These are phyloP conservation scores for Ailurus styani DNA, from an alignment of 2,113 vertebrate species.

Conservation along the genomic window DNA sequence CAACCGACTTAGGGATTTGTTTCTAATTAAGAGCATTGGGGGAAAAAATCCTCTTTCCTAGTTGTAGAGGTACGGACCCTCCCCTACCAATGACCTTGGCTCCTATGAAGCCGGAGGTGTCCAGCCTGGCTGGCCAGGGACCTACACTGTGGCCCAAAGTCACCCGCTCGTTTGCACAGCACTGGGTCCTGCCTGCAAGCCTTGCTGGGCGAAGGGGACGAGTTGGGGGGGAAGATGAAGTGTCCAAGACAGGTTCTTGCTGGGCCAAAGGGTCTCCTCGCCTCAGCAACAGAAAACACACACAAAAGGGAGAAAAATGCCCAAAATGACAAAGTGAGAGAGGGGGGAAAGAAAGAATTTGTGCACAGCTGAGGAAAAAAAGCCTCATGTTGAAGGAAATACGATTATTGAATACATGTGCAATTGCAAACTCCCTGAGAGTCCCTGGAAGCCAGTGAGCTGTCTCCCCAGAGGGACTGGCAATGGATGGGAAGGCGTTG, in stretches of 20 bases:
- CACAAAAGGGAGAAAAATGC: neutral
- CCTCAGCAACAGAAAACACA: neutral
- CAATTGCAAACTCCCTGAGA: neutral
- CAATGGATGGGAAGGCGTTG: neutral
- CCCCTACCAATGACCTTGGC: neutral
- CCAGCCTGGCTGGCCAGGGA: neutral
- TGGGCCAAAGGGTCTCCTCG: neutral
- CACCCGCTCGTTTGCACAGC: neutral
- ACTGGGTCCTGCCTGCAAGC: neutral
- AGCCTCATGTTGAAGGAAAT: neutral
- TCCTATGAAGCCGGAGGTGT: neutral
- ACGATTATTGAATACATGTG: neutral
- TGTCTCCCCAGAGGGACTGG: neutral
- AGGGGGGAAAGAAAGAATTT: neutral
- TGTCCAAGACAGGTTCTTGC: neutral
- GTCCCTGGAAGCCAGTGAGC: neutral
- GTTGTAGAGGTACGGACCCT: neutral
- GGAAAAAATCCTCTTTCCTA: neutral
- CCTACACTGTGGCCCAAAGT: rapidly evolving
- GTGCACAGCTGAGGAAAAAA: neutral
- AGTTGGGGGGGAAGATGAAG: neutral
- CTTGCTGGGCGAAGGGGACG: neutral
- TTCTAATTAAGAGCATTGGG: neutral
- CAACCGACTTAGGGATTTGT: neutral
- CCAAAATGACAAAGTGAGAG: neutral